These are phyloP conservation scores for Mastomys natalensis DNA, from an alignment of 2,113 vertebrate species.

Conservation along the genomic window DNA sequence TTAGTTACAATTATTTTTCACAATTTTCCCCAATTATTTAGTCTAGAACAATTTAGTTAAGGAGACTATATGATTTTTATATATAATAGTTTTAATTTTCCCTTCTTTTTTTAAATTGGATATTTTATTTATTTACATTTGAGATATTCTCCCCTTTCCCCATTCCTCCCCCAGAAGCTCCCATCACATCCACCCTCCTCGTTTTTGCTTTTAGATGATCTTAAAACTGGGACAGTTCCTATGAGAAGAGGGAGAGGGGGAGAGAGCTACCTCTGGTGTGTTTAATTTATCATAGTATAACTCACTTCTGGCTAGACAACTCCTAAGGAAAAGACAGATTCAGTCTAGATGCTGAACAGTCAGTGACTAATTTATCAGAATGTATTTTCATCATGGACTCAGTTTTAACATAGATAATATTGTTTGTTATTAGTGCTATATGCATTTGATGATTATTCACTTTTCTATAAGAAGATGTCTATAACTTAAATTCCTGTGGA, in stretches of 20 bases:
- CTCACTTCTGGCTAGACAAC: neutral
- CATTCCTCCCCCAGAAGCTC: no score
- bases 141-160: no score
- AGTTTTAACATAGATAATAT: neutral
- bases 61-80: constrained; percentile 1
- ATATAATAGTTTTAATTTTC: constrained; percentile 4
- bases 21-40: neutral
- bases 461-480: neutral
- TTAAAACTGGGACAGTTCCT: neutral
- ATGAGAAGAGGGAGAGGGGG: neutral
- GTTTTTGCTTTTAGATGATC: neutral
- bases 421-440: neutral
- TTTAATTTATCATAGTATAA: neutral
- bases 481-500: neutral
- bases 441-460: neutral
- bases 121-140: no score
- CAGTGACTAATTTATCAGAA: neutral
- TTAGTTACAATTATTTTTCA: neutral
- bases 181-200: no score
- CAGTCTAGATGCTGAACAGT: neutral
- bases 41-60: constrained; percentile 36
- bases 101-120: neutral
- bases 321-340: neutral
- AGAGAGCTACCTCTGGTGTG: neutral
- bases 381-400: neutral